Evolutionary conservation across 1,140 invertebrate genomes (phyloP).

Genomic region (Sycophila sp.): DNA sequence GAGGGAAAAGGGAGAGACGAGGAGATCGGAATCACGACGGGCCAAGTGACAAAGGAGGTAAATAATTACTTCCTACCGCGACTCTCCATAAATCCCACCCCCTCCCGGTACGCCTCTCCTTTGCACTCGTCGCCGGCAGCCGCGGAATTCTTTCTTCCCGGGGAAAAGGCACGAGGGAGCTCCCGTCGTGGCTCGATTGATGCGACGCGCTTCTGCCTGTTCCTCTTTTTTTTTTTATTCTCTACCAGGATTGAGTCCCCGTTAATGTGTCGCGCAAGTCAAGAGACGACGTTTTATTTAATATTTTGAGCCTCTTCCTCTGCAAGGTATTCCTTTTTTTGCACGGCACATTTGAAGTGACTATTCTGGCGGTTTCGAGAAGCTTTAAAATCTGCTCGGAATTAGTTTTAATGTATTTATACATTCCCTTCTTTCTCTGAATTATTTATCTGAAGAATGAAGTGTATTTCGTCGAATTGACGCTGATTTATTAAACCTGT

Average conservation of each 20-base stretch:
- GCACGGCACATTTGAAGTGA: too few species aligned
- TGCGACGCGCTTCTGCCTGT: not conserved
- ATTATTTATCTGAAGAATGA: too few species aligned
- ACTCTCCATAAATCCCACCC: constrained; percentile 29
- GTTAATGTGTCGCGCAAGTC: not conserved
- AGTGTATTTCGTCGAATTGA: too few species aligned
- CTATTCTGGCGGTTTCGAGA: too few species aligned
- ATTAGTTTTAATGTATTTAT: too few species aligned
- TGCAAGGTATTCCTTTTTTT: too few species aligned
- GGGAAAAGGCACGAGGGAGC: not conserved
- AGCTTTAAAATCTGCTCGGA: too few species aligned
- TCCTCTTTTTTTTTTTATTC: not conserved
- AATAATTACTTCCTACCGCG: constrained; percentile 40
- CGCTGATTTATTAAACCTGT: too few species aligned
- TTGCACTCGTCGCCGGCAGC: not conserved
- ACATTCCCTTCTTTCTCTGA: too few species aligned
- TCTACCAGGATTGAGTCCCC: too few species aligned
- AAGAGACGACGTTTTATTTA: too few species aligned
- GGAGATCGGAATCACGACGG: constrained; percentile 31
- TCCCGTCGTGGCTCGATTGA: constrained; percentile 1
- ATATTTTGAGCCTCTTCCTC: too few species aligned
- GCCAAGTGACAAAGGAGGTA: constrained; percentile 35
- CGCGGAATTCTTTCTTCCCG: not conserved
- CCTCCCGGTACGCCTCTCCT: not conserved
- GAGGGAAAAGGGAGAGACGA: not conserved